Percentiles rank a stretch among this genome's conserved stretches.
phyloP scores from a whole-genome alignment of 1,140 invertebrate species.

The Aphidius ervi region DNA sequence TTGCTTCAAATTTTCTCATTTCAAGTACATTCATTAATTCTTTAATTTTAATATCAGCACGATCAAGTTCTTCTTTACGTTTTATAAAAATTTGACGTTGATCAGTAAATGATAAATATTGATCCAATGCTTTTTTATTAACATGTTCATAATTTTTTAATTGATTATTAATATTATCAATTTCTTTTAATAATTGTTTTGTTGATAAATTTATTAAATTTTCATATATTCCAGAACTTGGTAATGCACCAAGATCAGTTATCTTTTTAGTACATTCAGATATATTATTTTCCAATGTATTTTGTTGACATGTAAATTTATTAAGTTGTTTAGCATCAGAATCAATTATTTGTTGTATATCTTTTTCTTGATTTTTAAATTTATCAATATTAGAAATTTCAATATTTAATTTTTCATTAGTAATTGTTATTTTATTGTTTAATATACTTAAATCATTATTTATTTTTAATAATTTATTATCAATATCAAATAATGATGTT shows the following conservation, averaged over 20 bases:
- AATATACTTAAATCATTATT: conserved; percentile 75
- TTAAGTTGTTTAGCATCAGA: conserved; percentile 95
- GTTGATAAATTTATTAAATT: conserved; percentile 85
- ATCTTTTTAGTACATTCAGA: conserved; percentile 96
- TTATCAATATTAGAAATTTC: conserved; percentile 76
- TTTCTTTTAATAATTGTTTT: conserved; percentile 91
- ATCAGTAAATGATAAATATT: conserved; percentile 97
- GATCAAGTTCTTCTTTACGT: conserved; percentile 92
- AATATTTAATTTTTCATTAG: conserved; percentile 67
- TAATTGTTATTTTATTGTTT: conserved; percentile 77
- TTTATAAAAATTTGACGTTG: conserved; percentile 97
- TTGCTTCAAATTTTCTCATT: conserved; percentile 94
- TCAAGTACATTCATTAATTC: conserved; percentile 94
- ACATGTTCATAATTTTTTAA: conserved; percentile 99
- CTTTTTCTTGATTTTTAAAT: conserved; percentile 84
- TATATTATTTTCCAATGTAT: conserved; percentile 88
- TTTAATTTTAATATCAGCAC: conserved; percentile 86
- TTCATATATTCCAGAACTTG: conserved; percentile 83
- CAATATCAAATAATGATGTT: conserved; percentile 71
- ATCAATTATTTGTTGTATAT: conserved; percentile 92
- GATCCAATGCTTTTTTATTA: conserved; percentile 98
- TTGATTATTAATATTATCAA: conserved; percentile 94
- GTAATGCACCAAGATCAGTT: conserved; percentile 86
- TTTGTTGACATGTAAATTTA: conserved; percentile 95
- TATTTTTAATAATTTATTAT: conserved; percentile 78